Evolutionary conservation across 1,140 invertebrate species (phyloP).

Genomic region (Holcopasites calliopsidis): DNA sequence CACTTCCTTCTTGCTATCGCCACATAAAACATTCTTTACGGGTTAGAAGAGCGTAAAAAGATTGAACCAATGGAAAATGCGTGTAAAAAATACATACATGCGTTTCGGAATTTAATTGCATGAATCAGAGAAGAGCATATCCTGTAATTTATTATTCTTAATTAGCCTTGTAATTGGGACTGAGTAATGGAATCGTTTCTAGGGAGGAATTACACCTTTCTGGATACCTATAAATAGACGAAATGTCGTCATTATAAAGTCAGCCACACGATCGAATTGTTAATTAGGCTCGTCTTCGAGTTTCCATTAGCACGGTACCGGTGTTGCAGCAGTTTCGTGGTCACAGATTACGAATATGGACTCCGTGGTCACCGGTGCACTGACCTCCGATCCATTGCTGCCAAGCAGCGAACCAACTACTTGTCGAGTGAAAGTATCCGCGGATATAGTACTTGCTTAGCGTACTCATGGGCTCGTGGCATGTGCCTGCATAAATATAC

Average conservation of each 20-base stretch:
- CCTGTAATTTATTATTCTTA: no score
- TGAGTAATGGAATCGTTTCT: no score
- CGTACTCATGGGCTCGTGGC: slow-evolving; percentile 33
- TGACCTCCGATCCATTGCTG: slow-evolving; percentile 69
- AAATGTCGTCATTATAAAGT: background rate
- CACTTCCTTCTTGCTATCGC: slow-evolving; percentile 19
- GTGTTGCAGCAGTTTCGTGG: slow-evolving; percentile 46
- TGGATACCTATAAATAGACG: background rate
- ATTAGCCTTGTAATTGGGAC: background rate
- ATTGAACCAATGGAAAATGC: no score
- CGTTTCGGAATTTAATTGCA: no score
- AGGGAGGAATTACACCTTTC: background rate
- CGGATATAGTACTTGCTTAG: slow-evolving; percentile 45
- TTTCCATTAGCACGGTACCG: slow-evolving; percentile 4
- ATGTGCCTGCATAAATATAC: slow-evolving; percentile 50
- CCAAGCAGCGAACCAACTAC: slow-evolving; percentile 62
- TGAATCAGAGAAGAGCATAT: no score
- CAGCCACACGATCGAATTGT: slow-evolving; percentile 1
- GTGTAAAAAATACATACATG: no score
- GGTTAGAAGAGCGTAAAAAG: no score
- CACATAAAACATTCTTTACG: background rate
- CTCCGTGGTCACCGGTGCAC: slow-evolving; percentile 70
- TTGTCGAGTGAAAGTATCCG: slow-evolving; percentile 68
- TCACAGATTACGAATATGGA: slow-evolving; percentile 50
- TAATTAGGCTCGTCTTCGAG: slow-evolving; percentile 26